These are phyloP conservation scores for Elegia similella DNA, from an alignment of 2,888 invertebrate species.

Conservation along the genomic window DNA sequence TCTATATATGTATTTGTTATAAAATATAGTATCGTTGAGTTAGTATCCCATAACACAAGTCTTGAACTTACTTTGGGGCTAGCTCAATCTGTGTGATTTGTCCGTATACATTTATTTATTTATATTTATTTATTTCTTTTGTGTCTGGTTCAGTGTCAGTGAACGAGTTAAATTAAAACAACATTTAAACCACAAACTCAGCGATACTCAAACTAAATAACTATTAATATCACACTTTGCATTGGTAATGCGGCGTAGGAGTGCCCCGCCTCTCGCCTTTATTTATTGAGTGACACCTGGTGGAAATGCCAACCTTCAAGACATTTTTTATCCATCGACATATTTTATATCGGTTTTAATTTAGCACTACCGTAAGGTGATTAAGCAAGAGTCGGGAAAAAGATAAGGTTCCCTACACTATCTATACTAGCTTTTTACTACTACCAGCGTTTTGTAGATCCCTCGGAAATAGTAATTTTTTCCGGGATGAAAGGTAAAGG, in stretches of 20 bases:
- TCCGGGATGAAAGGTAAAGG: too few species aligned
- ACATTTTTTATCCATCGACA: constrained; percentile 9
- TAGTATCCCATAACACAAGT: too few species aligned
- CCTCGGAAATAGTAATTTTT: too few species aligned
- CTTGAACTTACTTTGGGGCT: too few species aligned
- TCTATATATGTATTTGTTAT: too few species aligned
- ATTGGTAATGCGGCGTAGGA: constrained; percentile 9
- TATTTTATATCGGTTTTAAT: constrained; percentile 3
- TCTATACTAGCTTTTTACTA: background rate
- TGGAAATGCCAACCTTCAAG: constrained; percentile 8
- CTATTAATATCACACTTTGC: constrained; percentile 6
- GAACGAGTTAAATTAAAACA: too few species aligned
- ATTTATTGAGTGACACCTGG: constrained; percentile 10
- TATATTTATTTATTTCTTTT: too few species aligned
- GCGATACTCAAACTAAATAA: background rate
- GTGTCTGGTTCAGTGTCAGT: too few species aligned
- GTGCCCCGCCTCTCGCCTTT: constrained; percentile 8
- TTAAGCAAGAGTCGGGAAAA: background rate
- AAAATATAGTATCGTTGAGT: too few species aligned
- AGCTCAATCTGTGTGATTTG: too few species aligned
- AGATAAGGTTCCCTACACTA: background rate
- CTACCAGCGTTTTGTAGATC: background rate
- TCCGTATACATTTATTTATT: too few species aligned
- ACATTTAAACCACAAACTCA: background rate
- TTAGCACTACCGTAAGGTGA: background rate